Percentiles rank a stretch among this genome's conserved stretches.
phyloP scores from a whole-genome alignment of 1,140 invertebrate species.

The Lutraria rhynchaena region DNA sequence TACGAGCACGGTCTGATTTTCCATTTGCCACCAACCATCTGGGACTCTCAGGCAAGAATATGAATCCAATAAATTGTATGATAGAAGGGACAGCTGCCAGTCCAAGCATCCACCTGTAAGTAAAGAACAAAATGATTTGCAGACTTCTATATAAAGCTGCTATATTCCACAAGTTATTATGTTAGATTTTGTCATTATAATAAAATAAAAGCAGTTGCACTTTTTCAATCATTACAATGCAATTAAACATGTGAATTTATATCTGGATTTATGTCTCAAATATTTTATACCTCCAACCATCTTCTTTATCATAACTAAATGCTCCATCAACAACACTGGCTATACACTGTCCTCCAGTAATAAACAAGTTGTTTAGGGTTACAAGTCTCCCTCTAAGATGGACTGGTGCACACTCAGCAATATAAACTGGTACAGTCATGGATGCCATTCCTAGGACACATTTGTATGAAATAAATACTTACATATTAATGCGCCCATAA shows the following conservation, averaged over 20 bases:
- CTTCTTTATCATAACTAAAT: constrained; percentile 81
- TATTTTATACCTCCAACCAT: constrained; percentile 79
- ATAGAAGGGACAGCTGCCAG: constrained; percentile 76
- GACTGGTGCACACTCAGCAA: constrained; percentile 85
- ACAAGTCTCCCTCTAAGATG: constrained; percentile 85
- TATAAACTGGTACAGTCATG: constrained; percentile 86
- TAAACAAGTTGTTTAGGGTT: constrained; percentile 85
- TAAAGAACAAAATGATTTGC: neutral
- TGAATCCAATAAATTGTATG: constrained; percentile 78
- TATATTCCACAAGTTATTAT: neutral
- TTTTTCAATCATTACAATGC: neutral
- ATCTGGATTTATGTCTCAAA: neutral
- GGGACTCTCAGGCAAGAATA: constrained; percentile 79
- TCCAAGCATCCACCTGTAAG: constrained; percentile 79
- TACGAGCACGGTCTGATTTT: constrained; percentile 62
- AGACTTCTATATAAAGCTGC: neutral
- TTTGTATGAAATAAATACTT: no score
- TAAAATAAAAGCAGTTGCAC: neutral
- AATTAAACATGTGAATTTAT: neutral
- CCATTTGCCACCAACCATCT: constrained; percentile 76
- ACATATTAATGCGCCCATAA: no score
- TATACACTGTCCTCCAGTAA: constrained; percentile 85
- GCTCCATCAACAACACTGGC: constrained; percentile 84
- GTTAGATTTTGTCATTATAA: neutral
- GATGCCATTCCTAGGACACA: constrained; percentile 86